Base-by-base conservation (phyloP, 2,113 vertebrate species). In the Pluvialis apricaria region DNA sequence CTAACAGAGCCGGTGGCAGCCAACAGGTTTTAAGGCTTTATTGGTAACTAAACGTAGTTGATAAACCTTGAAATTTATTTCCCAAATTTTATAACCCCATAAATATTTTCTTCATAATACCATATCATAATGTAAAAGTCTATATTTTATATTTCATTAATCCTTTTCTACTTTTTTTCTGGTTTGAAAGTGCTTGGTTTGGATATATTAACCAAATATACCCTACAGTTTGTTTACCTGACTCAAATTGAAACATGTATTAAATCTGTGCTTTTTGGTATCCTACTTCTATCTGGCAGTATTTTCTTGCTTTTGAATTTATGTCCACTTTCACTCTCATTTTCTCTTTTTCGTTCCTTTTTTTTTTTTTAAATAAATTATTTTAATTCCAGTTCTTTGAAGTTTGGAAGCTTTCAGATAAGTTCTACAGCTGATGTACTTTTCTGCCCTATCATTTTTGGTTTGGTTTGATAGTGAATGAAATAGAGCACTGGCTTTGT, bases 381-480 rank as follows among this genome's bases (percentile, higher is more conserved):
- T 70, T 65, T 42, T 5, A 24, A 47, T 86, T 82, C 7, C 18
- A 47, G 2, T 65, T 57, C 31, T 66, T 52, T 69, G 40, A 86
- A 34, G 14, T 82, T 77, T 58, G 19, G 20, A 86, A 86, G 62
- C 10, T 42, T 70, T 68, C 64, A 51, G 5, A 3, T 40, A 57
- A 61, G 7, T 82, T 90, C 52, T 66, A 45, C 4, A 32, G 15
- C 24, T 34, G 29, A 13, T 57, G 9, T 57, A 31, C 7, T 73
- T 83, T 97, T 79, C 38, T 86, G 20, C 10, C 29, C 15, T n/a
- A 9, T 11, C 7, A n/a, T 32, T 90, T 92, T 93, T 70, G 83
- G 3, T 22, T 72, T 72, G 49, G 11, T 65, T 66, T 83, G 25
- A 60, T 51, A 70, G 32, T 61, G 52, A 92, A 70, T 36, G 40